Percentiles rank a stretch among this genome's conserved stretches.
phyloP scores from a whole-genome alignment of 2,797 vertebrate species.

The Poeciliopsis presidionis region DNA sequence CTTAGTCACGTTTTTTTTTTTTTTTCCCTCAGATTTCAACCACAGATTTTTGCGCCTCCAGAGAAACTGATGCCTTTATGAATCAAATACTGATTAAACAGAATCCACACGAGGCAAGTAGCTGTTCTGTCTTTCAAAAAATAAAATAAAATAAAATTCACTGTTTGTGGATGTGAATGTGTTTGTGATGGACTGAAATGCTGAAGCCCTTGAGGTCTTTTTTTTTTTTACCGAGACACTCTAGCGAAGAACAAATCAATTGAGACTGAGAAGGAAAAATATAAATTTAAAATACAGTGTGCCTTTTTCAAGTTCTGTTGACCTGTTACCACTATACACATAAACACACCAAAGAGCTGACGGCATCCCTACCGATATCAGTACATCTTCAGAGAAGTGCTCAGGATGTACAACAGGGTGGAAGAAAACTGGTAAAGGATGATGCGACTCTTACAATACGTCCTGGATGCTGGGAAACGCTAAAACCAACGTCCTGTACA shows the following conservation, averaged over 20 bases:
- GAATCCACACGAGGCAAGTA: neutral
- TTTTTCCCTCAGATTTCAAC: neutral
- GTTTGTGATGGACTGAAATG: neutral
- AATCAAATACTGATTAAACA: neutral
- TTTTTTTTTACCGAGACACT: slow-evolving; percentile 12
- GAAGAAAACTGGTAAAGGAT: slow-evolving; percentile 41
- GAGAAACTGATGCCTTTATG: neutral
- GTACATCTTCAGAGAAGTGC: slow-evolving; percentile 25
- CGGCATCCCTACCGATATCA: slow-evolving; percentile 20
- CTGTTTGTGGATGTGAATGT: neutral
- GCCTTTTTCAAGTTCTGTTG: neutral
- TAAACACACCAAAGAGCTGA: neutral
- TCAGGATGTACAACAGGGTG: slow-evolving; percentile 2
- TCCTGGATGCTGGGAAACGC: slow-evolving; percentile 46
- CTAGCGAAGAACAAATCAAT: neutral
- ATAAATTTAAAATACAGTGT: neutral
- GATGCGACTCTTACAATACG: slow-evolving; percentile 30
- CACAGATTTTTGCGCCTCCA: neutral
- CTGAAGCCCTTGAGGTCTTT: slow-evolving; percentile 26
- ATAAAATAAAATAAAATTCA: neutral
- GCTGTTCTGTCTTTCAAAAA: neutral
- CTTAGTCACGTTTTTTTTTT: neutral
- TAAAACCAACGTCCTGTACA: slow-evolving; percentile 33
- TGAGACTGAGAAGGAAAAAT: neutral
- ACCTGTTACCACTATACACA: neutral